Base-by-base conservation (phyloP, 2,888 invertebrate genomes). In the Dynastes hyllus region DNA sequence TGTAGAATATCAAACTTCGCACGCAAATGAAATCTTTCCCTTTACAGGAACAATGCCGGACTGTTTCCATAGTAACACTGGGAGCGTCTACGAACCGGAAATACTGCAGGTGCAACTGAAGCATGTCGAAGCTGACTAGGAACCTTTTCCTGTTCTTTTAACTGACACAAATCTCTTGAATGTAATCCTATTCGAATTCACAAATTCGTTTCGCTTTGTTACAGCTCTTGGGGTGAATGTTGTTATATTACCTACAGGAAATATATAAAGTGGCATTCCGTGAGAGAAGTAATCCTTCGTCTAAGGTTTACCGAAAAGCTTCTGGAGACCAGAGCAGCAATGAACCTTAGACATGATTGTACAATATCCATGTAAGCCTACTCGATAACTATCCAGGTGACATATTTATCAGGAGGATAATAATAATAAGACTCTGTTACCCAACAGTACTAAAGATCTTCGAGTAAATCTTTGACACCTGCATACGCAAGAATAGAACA, bases 31-130 rank as follows among this genome's bases (percentile, higher is more conserved):
- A 29, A 27, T 2, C 61, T 6, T 22, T 29, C 5, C 16, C 58
- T 16, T 9, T n/a, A 6, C n/a, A n/a, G 67, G 16, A 67, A 67
- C 66, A 32, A 40, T 22, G 32, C 58, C 11, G 61, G 29, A 37
- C 70, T 45, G 76, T 76, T 51, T 37, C 69, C 53, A 76, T 75
- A 67, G 67, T 32, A 78, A 76, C 69, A 37, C 61, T 29, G 70
- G 76, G 69, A 61, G 37, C 67, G 45, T 32, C 58, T 9, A 27
- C 66, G 37, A 76, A 79, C 79, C 58, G 79, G 76, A 79, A 79
- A 79, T 79, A 76, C 76, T 76, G 76, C 76, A 79, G 69, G 76
- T 79, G 76, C 73, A 78, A 78, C 78, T 63, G 53, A 73, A 75
- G 78, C 76, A 22, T 51, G 27, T 50, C 69, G 69, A 69, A 22